Percentiles rank a stretch among this genome's conserved stretches.
Conservation (phyloP, 35 echinoderm and acorn worm genomes). For the Stichopus chloronotus region DNA sequence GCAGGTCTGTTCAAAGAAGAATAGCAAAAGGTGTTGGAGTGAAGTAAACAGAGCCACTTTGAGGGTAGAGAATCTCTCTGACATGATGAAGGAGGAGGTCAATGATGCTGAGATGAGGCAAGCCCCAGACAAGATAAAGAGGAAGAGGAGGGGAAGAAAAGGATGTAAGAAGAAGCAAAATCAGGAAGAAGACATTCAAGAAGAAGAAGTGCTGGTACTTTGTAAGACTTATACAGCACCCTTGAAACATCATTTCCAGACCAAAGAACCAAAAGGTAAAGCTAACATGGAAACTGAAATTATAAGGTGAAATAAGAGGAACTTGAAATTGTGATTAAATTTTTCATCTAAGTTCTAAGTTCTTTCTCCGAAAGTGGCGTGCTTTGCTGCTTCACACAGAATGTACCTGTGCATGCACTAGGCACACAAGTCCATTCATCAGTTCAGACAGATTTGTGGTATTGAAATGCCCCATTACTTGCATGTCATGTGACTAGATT, state of each 20-base stretch:
- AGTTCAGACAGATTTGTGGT: too few species aligned
- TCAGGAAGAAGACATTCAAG: too few species aligned
- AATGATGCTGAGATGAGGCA: neutral
- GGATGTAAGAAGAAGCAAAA: neutral
- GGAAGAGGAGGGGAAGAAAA: neutral
- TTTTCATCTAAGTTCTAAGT: too few species aligned
- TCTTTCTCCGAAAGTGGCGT: too few species aligned
- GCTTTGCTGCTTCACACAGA: too few species aligned
- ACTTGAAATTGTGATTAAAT: too few species aligned
- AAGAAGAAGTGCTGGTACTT: conserved; percentile 12
- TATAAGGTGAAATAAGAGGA: too few species aligned
- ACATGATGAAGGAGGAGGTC: neutral
- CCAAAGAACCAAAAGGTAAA: conserved; percentile 1
- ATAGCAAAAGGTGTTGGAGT: neutral
- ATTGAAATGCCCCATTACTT: too few species aligned
- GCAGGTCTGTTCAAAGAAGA: conserved; percentile 12
- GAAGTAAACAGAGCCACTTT: neutral
- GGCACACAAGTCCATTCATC: too few species aligned
- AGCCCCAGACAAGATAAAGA: neutral
- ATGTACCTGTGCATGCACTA: too few species aligned
- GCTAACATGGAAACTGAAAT: too few species aligned
- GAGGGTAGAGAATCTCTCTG: neutral
- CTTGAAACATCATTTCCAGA: conserved; percentile 41
- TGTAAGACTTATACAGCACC: conserved; percentile 29
- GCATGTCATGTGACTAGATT: too few species aligned